Conservation (phyloP, 2,888 invertebrate genomes). For the Melipona bicolor region DNA sequence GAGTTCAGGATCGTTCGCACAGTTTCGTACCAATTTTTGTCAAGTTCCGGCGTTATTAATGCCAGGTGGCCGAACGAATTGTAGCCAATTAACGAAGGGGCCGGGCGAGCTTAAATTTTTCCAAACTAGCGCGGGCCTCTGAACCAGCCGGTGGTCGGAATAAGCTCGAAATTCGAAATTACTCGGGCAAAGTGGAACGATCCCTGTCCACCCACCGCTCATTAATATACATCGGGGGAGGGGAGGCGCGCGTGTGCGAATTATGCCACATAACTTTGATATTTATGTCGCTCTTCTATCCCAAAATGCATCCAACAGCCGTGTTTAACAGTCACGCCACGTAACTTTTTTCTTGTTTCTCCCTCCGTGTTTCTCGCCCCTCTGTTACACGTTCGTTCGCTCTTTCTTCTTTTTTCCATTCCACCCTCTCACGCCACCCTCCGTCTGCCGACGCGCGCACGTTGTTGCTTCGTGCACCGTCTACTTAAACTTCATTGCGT, state of each 20-base stretch:
- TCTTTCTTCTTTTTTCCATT: neutral
- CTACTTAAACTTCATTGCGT: conserved; percentile 13
- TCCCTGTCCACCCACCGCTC: neutral
- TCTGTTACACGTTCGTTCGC: neutral
- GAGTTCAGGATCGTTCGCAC: neutral
- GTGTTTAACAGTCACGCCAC: conserved; percentile 37
- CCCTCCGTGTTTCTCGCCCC: neutral
- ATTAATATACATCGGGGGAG: conserved; percentile 21
- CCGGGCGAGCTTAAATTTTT: conserved; percentile 34
- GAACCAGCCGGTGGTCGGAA: conserved; percentile 2
- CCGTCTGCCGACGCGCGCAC: no score
- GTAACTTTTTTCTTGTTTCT: conserved; percentile 24
- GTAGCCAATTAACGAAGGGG: conserved; percentile 39
- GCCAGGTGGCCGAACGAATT: conserved; percentile 6
- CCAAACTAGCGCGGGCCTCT: neutral
- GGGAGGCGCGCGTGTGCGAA: neutral
- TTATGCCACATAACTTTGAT: conserved; percentile 42
- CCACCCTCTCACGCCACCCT: neutral
- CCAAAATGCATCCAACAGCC: conserved; percentile 31
- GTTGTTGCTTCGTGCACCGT: neutral
- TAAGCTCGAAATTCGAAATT: conserved; percentile 35
- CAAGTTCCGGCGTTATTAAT: neutral
- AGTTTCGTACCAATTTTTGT: neutral
- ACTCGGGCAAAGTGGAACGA: conserved; percentile 24
- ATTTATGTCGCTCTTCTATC: conserved; percentile 51